Evolutionary conservation across 1,140 invertebrate genomes (phyloP).

Genomic region (Nomia melanderi): DNA sequence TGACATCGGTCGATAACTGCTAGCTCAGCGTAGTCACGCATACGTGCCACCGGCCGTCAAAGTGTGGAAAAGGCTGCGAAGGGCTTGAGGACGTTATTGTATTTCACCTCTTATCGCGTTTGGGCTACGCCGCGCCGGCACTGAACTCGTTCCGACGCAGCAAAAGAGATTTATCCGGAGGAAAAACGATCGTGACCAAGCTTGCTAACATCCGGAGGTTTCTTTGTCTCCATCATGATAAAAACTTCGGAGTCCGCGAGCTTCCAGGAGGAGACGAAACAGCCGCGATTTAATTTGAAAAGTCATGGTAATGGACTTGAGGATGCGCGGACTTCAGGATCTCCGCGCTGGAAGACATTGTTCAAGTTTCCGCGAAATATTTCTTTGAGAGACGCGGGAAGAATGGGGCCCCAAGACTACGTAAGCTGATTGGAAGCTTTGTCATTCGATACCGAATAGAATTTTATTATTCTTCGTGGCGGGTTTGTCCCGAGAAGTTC

Average conservation of each 20-base stretch:
- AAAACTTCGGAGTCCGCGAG: not conserved
- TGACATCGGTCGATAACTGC: too few species aligned
- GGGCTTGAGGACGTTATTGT: not conserved
- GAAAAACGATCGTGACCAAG: not conserved
- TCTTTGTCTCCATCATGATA: not conserved
- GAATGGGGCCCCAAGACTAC: not conserved
- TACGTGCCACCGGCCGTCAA: too few species aligned
- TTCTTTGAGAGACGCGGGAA: not conserved
- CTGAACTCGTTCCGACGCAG: not conserved
- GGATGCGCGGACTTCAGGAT: not conserved
- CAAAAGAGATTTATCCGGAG: conserved; percentile 3
- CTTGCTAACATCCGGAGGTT: not conserved
- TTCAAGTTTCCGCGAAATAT: not conserved
- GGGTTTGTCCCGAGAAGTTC: not conserved
- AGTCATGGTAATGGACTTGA: not conserved
- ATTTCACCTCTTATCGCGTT: conserved; percentile 16
- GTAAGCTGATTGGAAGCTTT: not conserved
- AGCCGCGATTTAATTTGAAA: not conserved
- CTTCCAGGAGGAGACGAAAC: not conserved
- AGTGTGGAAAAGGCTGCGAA: too few species aligned
- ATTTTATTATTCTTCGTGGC: conserved; percentile 15
- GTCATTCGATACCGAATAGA: not conserved
- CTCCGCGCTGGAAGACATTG: not conserved
- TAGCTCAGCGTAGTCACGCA: too few species aligned
- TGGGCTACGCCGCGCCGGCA: not conserved